Conservation (phyloP, 1,140 invertebrate species). For the Galendromus occidentalis region DNA sequence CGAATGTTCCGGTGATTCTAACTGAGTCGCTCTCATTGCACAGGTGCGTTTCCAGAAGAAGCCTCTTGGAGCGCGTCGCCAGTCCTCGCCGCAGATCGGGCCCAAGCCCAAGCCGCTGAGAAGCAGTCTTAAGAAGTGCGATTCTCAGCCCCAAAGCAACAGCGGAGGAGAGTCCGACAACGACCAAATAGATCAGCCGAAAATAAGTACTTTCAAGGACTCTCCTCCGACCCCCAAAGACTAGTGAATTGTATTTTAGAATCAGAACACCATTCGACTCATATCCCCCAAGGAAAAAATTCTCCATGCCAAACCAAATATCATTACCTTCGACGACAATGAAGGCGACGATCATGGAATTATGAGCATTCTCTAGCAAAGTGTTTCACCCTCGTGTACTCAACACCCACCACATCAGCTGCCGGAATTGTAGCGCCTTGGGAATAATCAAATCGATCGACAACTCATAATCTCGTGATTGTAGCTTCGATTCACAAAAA, state of each 20-base stretch:
- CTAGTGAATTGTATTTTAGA: not conserved
- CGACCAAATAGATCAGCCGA: not conserved
- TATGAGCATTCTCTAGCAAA: not conserved
- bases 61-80: slow-evolving; percentile 2
- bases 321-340: not conserved
- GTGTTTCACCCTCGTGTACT: not conserved
- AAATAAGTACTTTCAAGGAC: not conserved
- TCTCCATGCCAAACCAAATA: not conserved
- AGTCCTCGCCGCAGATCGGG: slow-evolving; percentile 10
- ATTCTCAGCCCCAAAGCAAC: slow-evolving; percentile 10
- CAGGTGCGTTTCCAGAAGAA: slow-evolving; percentile 12
- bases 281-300: not conserved
- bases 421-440: not conserved
- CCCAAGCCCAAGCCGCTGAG: slow-evolving; percentile 15
- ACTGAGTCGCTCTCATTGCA: not conserved
- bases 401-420: not conserved
- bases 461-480: not conserved
- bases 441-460: not conserved
- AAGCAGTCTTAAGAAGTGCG: slow-evolving; percentile 15
- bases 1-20: not conserved
- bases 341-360: too few relatives aligned
- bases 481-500: too few relatives aligned
- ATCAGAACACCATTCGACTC: not conserved
- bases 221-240: not conserved
- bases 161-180: not conserved